Evolutionary conservation across 2,888 invertebrate species (phyloP), one percentile per base, ranked within the genome.

Genomic region (Ditula angustiorana): DNA sequence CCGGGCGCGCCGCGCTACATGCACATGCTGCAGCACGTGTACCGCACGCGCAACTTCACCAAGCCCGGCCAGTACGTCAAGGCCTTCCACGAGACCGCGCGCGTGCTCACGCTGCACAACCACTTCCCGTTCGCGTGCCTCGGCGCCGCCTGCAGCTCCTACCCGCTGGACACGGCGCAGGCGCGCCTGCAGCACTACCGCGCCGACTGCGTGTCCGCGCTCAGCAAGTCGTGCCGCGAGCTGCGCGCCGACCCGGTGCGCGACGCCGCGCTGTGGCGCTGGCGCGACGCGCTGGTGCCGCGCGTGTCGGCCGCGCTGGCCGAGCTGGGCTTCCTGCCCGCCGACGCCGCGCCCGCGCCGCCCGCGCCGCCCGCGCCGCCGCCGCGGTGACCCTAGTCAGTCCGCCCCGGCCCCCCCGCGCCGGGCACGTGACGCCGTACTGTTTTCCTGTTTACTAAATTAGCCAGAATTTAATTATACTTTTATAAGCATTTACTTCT

Each of bases 181-280:
- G 98, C 98, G 16, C 97, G 98, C 72, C 93, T 99, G 77, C 98
- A 99, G 85, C 99, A 99, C 88, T 99, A 98, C 91, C 95, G 98
- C 66, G 97, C 97, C 26, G 98, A 98, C 88, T 98, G 98, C 88
- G 98, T 98, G 5, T 95, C 96, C 74, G 96, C 97, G 62, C 92
- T 98, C 71, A 96, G 96, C 89, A 97, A 97, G 88, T 93, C 95
- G 44, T 98, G 98, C 89, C 95, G 95, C 60, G 96, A 97, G 80
- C 97, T 96, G 84, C 94, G 96, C 65, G 96, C 96, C 78, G 95
- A 96, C 76, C 96, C 96, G 63, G 95, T 97, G 61, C 95, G 96
- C 85, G 98, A 98, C 87, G 95, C 96, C 28, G 96, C 96, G 58
- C 96, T 98, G 74, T 98, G 97, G 98, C 95, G 96, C 81, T 98